Evolutionary conservation across 2,888 invertebrate species (phyloP), one percentile per base, ranked within the genome.

Genomic region (Griposia aprilina): DNA sequence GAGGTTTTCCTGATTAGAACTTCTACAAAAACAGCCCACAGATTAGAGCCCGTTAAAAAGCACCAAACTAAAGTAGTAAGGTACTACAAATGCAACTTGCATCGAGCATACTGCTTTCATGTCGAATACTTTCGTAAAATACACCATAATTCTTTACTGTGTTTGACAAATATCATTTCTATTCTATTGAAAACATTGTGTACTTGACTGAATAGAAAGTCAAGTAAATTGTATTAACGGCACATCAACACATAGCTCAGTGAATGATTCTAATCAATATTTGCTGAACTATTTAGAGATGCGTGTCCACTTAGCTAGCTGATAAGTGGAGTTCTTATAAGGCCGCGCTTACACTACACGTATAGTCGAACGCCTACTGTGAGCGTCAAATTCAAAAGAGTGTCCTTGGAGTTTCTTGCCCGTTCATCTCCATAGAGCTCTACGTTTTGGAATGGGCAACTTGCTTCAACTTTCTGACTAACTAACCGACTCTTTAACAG

Each of bases 251-350:
- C 48, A 55, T 20, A 23, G 36, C 15, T 55, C 17, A n/a, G 48
- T 62, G 26, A 79, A 55, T 26, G 72, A 55, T 60, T 60, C 72
- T 62, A 67, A 41, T 62, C 23, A 60, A 80, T 82, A 74, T 82
- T 76, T 82, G 74, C 68, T 67, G 68, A 75, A 70, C 70, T 82
- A 74, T 82, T 82, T 74, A 36, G 41, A 78, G 78, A 73, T 63
- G 74, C 36, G 26, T 48, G 20, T 63, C 20, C 74, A 71, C 62
- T 78, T 63, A 59, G 50, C 68, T 69, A 7, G 62, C 48, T n/a
- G 48, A 41, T 50, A 68, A 48, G 52, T 23, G 23, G 66, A 82
- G 26, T 82, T 78, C 62, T 74, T 67, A 82, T 82, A 65, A 65
- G 6, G 45, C 17, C 6, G 10, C n/a, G n/a, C 45, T 66, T 45